These are phyloP conservation scores for Saccopteryx leptura DNA, from an alignment of 2,113 vertebrate genomes.

Conservation along the genomic window DNA sequence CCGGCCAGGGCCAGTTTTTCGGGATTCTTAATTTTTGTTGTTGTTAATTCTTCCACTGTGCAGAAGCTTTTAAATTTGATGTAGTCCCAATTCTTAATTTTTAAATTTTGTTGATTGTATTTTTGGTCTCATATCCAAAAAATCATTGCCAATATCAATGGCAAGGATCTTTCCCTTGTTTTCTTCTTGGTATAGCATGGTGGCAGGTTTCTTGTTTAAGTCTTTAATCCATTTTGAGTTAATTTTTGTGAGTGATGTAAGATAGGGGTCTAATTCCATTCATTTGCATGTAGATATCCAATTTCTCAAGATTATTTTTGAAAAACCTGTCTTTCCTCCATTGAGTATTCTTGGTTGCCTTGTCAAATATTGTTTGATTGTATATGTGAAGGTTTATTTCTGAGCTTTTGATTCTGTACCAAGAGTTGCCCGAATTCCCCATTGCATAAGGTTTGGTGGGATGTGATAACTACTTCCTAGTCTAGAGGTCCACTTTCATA, in stretches of 20 bases:
- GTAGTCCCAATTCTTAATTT: background rate
- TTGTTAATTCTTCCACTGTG: background rate
- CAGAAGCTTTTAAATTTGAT: background rate
- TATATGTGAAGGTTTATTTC: background rate
- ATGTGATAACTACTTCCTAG: background rate
- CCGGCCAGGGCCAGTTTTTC: no score
- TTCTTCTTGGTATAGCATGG: background rate
- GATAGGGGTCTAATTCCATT: background rate
- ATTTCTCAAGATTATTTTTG: background rate
- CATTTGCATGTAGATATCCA: background rate
- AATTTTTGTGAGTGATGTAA: background rate
- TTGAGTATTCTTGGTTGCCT: background rate
- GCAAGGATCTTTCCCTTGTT: background rate
- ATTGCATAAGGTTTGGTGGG: background rate
- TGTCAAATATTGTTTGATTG: background rate
- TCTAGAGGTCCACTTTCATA: background rate
- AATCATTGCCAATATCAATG: background rate
- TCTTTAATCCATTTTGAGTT: background rate
- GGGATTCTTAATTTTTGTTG: no score
- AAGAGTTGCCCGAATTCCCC: background rate
- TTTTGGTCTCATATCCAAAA: background rate
- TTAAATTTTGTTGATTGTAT: background rate
- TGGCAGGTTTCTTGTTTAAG: background rate
- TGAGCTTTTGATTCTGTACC: background rate
- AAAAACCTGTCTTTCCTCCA: background rate